Conservation (phyloP, 2,797 vertebrate genomes). For the Chromis chromis region DNA sequence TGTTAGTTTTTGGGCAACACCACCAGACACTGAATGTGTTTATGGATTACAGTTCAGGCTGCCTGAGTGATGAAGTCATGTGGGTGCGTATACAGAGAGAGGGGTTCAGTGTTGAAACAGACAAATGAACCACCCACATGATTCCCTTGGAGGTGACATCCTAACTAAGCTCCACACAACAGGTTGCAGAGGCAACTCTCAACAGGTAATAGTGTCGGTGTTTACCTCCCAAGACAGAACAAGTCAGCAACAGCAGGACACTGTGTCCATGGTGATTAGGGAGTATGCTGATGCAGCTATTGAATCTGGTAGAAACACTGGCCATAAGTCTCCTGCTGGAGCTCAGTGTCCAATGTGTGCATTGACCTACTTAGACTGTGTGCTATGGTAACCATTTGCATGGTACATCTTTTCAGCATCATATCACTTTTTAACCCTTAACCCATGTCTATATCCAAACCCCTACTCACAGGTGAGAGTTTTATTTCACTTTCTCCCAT, state of each 20-base stretch:
- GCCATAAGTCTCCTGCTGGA: conserved; percentile 29
- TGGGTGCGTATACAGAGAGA: conserved; percentile 36
- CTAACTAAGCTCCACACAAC: conserved; percentile 11
- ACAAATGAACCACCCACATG: conserved; percentile 29
- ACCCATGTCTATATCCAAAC: not conserved
- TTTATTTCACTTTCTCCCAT: conserved; percentile 19
- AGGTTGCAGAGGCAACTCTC: conserved; percentile 9
- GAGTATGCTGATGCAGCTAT: conserved; percentile 48
- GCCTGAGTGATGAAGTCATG: conserved; percentile 67
- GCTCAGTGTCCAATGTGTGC: conserved; percentile 26
- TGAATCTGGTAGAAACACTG: conserved; percentile 43
- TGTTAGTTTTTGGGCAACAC: conserved; percentile 51
- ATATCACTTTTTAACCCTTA: conserved; percentile 9
- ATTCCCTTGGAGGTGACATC: conserved; percentile 34
- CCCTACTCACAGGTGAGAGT: conserved; percentile 6
- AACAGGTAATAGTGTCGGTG: conserved; percentile 36
- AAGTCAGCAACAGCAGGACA: conserved; percentile 54
- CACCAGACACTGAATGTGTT: conserved; percentile 62
- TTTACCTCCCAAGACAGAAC: conserved; percentile 41
- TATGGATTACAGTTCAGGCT: conserved; percentile 59
- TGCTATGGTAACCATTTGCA: conserved; percentile 44
- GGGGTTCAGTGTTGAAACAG: conserved; percentile 40
- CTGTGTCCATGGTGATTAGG: conserved; percentile 56
- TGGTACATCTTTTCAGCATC: conserved; percentile 1
- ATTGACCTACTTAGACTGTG: conserved; percentile 12